Evolutionary conservation across 1,140 invertebrate species (phyloP), one percentile per base, ranked within the genome.

Genomic region (Leucophenga varia): DNA sequence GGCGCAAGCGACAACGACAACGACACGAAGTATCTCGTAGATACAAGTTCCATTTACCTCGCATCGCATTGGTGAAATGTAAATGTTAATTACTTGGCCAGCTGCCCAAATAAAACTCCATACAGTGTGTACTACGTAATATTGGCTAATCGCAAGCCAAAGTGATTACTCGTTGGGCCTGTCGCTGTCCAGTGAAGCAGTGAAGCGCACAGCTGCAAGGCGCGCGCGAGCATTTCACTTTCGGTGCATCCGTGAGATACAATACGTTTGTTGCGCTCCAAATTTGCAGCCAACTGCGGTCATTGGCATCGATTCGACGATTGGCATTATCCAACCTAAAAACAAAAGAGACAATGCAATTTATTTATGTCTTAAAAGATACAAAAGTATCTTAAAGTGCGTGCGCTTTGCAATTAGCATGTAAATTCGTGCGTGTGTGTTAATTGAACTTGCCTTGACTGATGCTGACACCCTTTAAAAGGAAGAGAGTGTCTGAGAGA

Each of bases 221-320:
- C n/a, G n/a, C n/a, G n/a, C 58, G 61, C n/a, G 45, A 54, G 45
- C 54, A 67, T 63, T 67, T 63, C 63, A 59, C 63, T 65, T 65
- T 65, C 59, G 46, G 30, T n/a, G n/a, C 61, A 67, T 65, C 63
- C 53, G 53, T 49, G 32, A 61, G 53, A 56, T 56, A 56, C 63
- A 30, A n/a, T 42, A 28, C 41, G 48, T 43, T n/a, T 45, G 50
- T n/a, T n/a, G n/a, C 61, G 58, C 61, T 64, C 61, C 48, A 64
- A 55, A 64, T 64, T 65, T 52, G 49, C 50, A 59, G 46, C 25
- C 14, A 28, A 22, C 47, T 57, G n/a, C n/a, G 61, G 61, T 64
- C 61, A 64, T 64, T 64, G 61, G 55, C 61, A n/a, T n/a, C n/a
- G n/a, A n/a, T n/a, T n/a, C n/a, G n/a, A n/a, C n/a, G n/a, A n/a